Conservation (phyloP, 2,113 vertebrate species). For the Paralichthys olivaceus region DNA sequence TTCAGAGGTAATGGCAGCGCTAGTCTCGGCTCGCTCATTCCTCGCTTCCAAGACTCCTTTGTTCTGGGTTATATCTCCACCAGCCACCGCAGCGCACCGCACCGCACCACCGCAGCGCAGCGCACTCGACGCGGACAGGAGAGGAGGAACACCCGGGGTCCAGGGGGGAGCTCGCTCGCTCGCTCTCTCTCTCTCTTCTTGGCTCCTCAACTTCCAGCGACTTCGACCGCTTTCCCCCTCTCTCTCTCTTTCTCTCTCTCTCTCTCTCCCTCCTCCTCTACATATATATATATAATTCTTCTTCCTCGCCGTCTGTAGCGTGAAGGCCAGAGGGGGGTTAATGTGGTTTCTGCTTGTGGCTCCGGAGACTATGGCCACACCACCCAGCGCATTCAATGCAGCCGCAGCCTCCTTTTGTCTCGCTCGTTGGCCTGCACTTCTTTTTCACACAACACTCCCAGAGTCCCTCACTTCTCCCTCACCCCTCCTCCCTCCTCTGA, state of each 20-base stretch:
- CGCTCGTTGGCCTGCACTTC: slow-evolving; percentile 75
- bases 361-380: slow-evolving; percentile 75
- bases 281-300: background rate
- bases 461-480: slow-evolving; percentile 69
- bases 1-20: slow-evolving; percentile 71
- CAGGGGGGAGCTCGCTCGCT: slow-evolving; percentile 21
- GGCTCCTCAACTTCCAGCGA: slow-evolving; percentile 60
- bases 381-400: slow-evolving; percentile 75
- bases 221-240: slow-evolving; percentile 53
- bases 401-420: slow-evolving; percentile 86
- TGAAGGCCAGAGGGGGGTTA: slow-evolving; percentile 35
- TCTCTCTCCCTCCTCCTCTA: background rate
- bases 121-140: slow-evolving; percentile 60
- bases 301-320: slow-evolving; percentile 30
- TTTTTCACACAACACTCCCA: slow-evolving; percentile 80
- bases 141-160: slow-evolving; percentile 62
- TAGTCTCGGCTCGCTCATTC: slow-evolving; percentile 78
- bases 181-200: slow-evolving; percentile 15
- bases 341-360: slow-evolving; percentile 72
- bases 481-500: slow-evolving; percentile 57
- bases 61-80: slow-evolving; percentile 80
- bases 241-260: slow-evolving; percentile 1
- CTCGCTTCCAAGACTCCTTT: slow-evolving; percentile 82
- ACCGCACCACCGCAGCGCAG: slow-evolving; percentile 52
- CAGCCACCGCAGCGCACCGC: slow-evolving; percentile 42